Percentiles rank a stretch among this genome's conserved stretches.
phyloP scores from a whole-genome alignment of 1,140 invertebrate species.

The Caenorhabditis latens region DNA sequence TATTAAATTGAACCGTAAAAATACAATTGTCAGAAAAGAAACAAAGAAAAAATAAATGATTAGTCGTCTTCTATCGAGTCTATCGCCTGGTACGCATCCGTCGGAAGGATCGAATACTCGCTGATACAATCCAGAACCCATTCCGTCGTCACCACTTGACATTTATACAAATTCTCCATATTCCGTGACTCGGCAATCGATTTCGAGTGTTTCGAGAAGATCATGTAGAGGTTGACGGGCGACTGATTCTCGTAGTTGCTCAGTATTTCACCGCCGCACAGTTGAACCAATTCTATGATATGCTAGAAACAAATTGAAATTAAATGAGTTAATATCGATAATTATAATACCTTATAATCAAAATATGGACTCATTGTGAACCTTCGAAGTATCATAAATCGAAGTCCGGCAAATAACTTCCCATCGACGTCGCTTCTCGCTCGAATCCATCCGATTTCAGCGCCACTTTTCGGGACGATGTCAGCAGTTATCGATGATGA shows the following conservation, averaged over 20 bases:
- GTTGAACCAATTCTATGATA: conserved; percentile 17
- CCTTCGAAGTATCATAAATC: conserved; percentile 32
- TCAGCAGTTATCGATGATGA: background rate
- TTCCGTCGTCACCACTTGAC: conserved; percentile 17
- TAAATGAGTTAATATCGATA: too few relatives aligned
- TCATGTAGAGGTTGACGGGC: conserved; percentile 29
- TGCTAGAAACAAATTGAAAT: background rate
- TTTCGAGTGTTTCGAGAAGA: conserved; percentile 36
- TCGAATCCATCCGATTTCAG: conserved; percentile 19
- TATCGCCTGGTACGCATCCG: background rate
- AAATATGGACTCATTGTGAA: conserved; percentile 23
- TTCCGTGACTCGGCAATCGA: background rate
- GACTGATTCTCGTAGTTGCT: conserved; percentile 3
- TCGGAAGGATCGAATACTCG: conserved; percentile 10
- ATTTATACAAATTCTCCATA: conserved; percentile 15
- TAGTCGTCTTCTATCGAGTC: background rate
- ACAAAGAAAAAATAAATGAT: background rate
- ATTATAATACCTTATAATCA: conserved; percentile 11
- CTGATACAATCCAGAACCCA: conserved; percentile 43
- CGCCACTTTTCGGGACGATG: background rate
- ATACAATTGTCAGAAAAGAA: background rate
- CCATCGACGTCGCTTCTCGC: conserved; percentile 1
- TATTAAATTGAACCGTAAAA: conserved; percentile 81
- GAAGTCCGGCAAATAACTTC: conserved; percentile 13
- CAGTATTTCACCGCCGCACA: conserved; percentile 23